Percentiles rank a stretch among this genome's conserved stretches.
These are phyloP conservation scores for Coracias cyanogaster DNA, from an alignment of 2,797 vertebrate genomes.

Conservation along the genomic window DNA sequence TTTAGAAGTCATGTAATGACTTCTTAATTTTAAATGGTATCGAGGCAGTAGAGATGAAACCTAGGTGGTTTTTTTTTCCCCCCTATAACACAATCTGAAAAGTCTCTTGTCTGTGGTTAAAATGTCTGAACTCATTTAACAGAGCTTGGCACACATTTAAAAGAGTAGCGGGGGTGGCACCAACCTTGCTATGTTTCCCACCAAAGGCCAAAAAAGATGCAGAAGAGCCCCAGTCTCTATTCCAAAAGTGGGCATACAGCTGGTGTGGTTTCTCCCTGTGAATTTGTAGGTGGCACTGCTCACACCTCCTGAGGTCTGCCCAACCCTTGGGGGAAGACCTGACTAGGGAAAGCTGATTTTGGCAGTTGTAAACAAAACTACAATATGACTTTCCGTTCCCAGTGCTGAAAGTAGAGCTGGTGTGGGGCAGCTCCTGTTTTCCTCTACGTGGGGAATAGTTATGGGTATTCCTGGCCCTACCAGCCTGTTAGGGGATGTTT, in stretches of 20 bases:
- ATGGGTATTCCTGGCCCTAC: neutral
- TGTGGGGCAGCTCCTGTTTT: neutral
- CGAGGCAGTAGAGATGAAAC: neutral
- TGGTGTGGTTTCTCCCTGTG: neutral
- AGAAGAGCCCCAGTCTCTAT: neutral
- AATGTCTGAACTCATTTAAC: neutral
- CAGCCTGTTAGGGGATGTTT: neutral
- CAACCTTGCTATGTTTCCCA: neutral
- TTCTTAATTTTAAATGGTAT: neutral
- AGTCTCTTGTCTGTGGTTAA: neutral
- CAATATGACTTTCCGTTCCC: neutral
- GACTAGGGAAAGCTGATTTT: neutral
- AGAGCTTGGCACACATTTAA: neutral
- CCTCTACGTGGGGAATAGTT: neutral
- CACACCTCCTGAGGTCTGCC: neutral
- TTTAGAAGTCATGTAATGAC: neutral
- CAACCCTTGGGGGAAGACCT: neutral
- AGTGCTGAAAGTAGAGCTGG: neutral
- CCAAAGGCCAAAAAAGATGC: neutral
- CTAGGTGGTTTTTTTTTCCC: neutral
- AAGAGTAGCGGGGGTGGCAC: neutral
- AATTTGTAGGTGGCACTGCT: accelerated
- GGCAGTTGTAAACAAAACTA: neutral
- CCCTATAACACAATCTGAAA: neutral
- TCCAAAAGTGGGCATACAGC: neutral